phyloP scores from a whole-genome alignment of 2,888 invertebrate species.

The Stenodera caucasica region DNA sequence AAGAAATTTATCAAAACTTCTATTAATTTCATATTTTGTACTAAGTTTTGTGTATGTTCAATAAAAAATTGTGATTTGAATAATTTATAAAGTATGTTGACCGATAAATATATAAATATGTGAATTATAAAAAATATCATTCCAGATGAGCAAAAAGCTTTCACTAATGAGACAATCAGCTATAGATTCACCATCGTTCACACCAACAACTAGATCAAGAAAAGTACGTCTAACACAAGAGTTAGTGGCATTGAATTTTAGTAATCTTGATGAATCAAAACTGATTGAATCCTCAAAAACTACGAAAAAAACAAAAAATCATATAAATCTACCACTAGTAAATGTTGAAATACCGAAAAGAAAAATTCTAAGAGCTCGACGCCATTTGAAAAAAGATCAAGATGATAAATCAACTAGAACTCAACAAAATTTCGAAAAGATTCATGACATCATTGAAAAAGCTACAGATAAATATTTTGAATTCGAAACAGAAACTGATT shows the following conservation, averaged over 20 bases:
- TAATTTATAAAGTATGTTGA: too few relatives aligned
- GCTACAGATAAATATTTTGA: not conserved
- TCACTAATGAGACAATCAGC: not conserved
- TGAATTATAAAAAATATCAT: not conserved
- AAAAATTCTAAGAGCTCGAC: not conserved
- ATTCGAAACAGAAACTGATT: not conserved
- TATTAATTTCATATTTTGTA: too few relatives aligned
- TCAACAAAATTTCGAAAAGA: not conserved
- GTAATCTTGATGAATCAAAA: not conserved
- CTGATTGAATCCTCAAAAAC: not conserved
- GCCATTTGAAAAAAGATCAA: not conserved
- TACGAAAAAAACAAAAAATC: not conserved
- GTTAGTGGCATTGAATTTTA: not conserved
- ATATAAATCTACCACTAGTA: not conserved
- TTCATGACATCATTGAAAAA: not conserved
- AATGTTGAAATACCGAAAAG: not conserved
- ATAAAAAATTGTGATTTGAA: too few relatives aligned
- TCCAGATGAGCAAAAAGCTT: not conserved
- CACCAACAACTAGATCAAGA: not conserved
- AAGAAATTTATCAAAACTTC: too few relatives aligned
- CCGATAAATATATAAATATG: too few relatives aligned
- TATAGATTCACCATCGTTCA: not conserved
- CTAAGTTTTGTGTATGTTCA: too few relatives aligned
- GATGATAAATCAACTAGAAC: not conserved
- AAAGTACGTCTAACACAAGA: not conserved